Conservation (phyloP, 2,113 vertebrate genomes). For the Grammomys dolichurus region DNA sequence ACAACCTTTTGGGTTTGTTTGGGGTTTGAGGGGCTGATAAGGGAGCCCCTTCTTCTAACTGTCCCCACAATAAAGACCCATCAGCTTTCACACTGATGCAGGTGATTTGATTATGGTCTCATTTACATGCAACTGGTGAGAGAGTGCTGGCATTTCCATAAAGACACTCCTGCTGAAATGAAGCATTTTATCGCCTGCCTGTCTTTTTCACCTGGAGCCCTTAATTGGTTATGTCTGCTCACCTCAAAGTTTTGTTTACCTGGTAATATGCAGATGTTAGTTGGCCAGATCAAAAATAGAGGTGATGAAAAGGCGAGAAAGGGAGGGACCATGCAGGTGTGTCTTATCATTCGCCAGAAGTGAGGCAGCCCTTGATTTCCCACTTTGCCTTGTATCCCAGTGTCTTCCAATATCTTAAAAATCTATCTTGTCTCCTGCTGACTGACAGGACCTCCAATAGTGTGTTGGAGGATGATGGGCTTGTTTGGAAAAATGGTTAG, state of each 20-base stretch:
- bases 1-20: conserved; percentile 73
- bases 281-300: conserved; percentile 43
- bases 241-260: conserved; percentile 76
- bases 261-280: conserved; percentile 66
- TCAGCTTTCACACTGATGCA: background rate
- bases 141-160: conserved; percentile 63
- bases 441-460: conserved; percentile 82
- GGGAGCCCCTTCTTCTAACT: background rate
- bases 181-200: conserved; percentile 64
- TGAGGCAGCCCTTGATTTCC: conserved; percentile 12
- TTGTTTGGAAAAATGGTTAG: conserved; percentile 83
- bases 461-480: conserved; percentile 81
- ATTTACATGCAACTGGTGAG: conserved; percentile 76
- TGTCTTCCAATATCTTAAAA: conserved; percentile 62
- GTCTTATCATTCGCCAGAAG: background rate
- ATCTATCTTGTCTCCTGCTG: conserved; percentile 58
- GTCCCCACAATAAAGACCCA: conserved; percentile 33
- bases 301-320: conserved; percentile 34
- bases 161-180: conserved; percentile 76
- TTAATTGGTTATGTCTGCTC: conserved; percentile 78
- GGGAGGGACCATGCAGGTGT: background rate
- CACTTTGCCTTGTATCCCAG: background rate
- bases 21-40: background rate
- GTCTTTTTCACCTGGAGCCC: conserved; percentile 77
- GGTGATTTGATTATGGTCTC: conserved; percentile 68